These are phyloP conservation scores for Aplysina aerophoba DNA, from an alignment of 37 sponge, comb jelly and placozoan genomes.

Conservation along the genomic window DNA sequence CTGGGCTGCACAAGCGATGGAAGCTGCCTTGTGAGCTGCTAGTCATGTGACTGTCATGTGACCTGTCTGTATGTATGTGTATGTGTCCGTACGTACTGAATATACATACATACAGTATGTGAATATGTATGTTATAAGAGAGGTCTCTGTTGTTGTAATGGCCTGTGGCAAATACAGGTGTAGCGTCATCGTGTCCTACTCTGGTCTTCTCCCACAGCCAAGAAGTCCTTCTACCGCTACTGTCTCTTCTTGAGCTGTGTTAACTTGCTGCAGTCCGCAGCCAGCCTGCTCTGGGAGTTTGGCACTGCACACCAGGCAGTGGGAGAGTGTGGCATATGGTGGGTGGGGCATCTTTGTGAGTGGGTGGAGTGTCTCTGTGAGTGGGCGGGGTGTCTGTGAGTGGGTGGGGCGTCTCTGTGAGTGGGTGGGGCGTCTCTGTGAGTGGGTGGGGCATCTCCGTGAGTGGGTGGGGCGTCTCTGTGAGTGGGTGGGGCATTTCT, in stretches of 20 bases:
- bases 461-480: too few relatives aligned
- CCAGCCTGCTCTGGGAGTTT: slow-evolving; percentile 65
- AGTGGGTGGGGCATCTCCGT: too few relatives aligned
- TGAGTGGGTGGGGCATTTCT: too few relatives aligned
- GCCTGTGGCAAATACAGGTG: too few relatives aligned
- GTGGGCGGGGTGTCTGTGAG: too few relatives aligned
- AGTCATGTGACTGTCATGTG: not conserved
- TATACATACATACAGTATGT: too few relatives aligned
- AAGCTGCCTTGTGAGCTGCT: slow-evolving; percentile 72
- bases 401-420: too few relatives aligned
- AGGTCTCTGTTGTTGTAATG: too few relatives aligned
- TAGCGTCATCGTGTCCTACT: not conserved
- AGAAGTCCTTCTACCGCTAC: slow-evolving; percentile 77
- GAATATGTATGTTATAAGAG: too few relatives aligned
- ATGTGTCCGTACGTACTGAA: not conserved
- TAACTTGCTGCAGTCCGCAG: slow-evolving; percentile 56
- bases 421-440: too few relatives aligned
- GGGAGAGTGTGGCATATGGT: slow-evolving; percentile 73
- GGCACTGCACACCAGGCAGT: slow-evolving; percentile 1
- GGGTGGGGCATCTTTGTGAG: slow-evolving; percentile 6
- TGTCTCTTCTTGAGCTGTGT: slow-evolving; percentile 60
- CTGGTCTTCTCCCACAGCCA: slow-evolving; percentile 39
- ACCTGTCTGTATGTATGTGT: not conserved
- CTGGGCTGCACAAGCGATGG: slow-evolving; percentile 38
- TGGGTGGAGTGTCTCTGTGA: too few relatives aligned